Conservation (phyloP, 2,888 invertebrate species). For the Ochropleura plecta region DNA sequence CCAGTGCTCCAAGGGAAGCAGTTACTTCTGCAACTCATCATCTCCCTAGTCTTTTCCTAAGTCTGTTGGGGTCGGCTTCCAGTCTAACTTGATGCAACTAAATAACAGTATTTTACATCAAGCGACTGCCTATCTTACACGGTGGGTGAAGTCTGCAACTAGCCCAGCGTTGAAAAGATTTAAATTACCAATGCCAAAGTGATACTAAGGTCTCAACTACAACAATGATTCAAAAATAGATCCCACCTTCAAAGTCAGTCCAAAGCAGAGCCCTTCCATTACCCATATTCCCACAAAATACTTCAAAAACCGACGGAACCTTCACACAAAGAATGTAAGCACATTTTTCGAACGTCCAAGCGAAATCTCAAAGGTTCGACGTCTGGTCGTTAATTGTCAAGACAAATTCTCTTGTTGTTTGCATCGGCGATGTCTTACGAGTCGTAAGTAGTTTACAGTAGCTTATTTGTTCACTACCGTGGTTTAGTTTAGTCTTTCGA, state of each 20-base stretch:
- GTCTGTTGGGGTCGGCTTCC: no score
- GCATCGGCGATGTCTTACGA: constrained; percentile 73
- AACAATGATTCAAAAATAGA: neutral
- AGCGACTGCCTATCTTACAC: no score
- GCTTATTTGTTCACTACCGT: constrained; percentile 70
- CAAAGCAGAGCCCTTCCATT: neutral
- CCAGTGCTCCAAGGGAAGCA: neutral
- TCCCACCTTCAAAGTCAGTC: neutral
- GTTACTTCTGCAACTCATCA: neutral
- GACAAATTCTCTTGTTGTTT: constrained; percentile 75
- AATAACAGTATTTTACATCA: no score
- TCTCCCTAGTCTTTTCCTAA: no score
- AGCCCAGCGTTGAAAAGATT: neutral
- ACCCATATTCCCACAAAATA: constrained; percentile 6
- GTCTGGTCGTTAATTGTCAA: constrained; percentile 78
- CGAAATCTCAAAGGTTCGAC: constrained; percentile 73
- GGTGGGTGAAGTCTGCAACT: no score
- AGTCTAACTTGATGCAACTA: no score
- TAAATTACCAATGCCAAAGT: neutral
- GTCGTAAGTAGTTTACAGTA: constrained; percentile 79
- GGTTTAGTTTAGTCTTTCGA: constrained; percentile 46
- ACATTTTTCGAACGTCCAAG: constrained; percentile 67
- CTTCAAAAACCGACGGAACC: constrained; percentile 47
- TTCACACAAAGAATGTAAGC: constrained; percentile 47
- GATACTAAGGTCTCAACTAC: neutral